phyloP scores from a whole-genome alignment of 2,797 vertebrate genomes.

The Channa striata region DNA sequence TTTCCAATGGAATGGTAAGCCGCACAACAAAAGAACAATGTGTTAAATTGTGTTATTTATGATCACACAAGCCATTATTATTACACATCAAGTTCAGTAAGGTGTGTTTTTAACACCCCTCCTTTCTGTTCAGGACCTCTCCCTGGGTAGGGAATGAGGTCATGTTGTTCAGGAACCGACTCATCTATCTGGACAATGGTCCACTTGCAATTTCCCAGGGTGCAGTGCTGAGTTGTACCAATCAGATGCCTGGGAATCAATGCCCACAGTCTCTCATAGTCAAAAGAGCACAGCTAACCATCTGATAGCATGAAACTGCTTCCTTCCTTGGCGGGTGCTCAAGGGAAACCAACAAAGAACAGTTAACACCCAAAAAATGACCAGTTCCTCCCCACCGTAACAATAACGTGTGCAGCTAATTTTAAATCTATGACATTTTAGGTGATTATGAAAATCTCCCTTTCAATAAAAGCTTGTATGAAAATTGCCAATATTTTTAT shows the following conservation, averaged over 20 bases:
- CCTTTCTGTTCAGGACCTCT: slow-evolving; percentile 37
- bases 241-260: slow-evolving; percentile 83
- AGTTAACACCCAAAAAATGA: slow-evolving; percentile 58
- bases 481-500: background rate
- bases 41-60: background rate
- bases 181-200: slow-evolving; percentile 86
- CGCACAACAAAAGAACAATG: background rate
- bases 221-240: slow-evolving; percentile 61
- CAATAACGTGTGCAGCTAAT: slow-evolving; percentile 43
- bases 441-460: slow-evolving; percentile 1
- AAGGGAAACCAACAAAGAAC: slow-evolving; percentile 61
- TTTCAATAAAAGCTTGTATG: background rate
- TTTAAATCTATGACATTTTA: slow-evolving; percentile 5
- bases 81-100: slow-evolving; percentile 18
- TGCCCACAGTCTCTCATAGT: slow-evolving; percentile 55
- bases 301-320: slow-evolving; percentile 57
- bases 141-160: slow-evolving; percentile 72
- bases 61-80: slow-evolving; percentile 3
- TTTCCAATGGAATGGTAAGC: slow-evolving; percentile 8
- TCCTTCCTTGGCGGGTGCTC: slow-evolving; percentile 59
- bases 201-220: slow-evolving; percentile 77
- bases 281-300: slow-evolving; percentile 61
- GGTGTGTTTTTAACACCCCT: slow-evolving; percentile 43
- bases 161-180: slow-evolving; percentile 85
- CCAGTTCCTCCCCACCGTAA: slow-evolving; percentile 31